These are phyloP conservation scores for Phaenicophaeus curvirostris DNA, from an alignment of 2,797 vertebrate species.

Conservation along the genomic window DNA sequence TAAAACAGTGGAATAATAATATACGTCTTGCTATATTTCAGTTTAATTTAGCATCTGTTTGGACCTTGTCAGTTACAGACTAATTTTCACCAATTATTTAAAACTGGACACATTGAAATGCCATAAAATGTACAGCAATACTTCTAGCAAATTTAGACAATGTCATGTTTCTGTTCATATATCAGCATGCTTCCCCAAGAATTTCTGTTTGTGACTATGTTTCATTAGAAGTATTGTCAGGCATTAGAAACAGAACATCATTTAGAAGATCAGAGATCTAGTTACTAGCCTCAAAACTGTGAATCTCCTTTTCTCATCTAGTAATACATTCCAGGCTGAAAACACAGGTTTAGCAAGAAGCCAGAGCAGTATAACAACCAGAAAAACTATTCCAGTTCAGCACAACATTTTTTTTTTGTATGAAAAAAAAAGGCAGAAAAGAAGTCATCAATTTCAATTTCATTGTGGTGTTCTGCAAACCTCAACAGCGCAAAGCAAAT, in stretches of 20 bases:
- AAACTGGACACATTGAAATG: neutral
- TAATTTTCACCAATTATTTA: neutral
- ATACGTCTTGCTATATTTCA: neutral
- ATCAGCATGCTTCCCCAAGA: neutral
- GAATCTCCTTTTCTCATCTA: neutral
- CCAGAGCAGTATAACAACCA: slow-evolving; percentile 31
- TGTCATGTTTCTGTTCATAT: neutral
- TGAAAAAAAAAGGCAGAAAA: neutral
- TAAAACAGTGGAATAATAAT: neutral
- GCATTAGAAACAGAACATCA: neutral
- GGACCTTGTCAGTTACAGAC: neutral
- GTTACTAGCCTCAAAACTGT: neutral
- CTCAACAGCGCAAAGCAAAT: slow-evolving; percentile 44
- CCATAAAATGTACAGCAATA: neutral
- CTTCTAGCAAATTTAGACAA: neutral
- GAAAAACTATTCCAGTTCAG: slow-evolving; percentile 50
- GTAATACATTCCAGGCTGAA: slow-evolving; percentile 35
- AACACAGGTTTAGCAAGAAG: slow-evolving; percentile 39
- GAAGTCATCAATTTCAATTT: slow-evolving; percentile 37
- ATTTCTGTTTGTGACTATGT: neutral
- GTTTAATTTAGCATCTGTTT: neutral
- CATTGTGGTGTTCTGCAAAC: slow-evolving; percentile 21
- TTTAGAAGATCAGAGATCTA: neutral
- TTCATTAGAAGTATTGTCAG: neutral
- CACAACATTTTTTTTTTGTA: neutral